A percentile compares a stretch with the other conserved stretches of the same genome.
Conservation (phyloP, 2,113 vertebrate genomes). For the Colistium nudipinnis region DNA sequence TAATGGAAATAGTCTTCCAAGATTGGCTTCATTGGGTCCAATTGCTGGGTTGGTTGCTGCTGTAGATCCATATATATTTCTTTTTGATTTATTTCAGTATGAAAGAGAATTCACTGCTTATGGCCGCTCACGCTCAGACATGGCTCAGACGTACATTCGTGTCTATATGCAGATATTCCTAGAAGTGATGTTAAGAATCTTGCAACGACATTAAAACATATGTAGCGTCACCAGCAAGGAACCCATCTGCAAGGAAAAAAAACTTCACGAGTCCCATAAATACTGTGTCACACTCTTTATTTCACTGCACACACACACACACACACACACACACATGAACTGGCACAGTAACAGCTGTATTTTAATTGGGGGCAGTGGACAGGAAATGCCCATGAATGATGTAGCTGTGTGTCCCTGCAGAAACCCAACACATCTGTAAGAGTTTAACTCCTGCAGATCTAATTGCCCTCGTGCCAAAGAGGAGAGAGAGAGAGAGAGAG, state of each 20-base stretch:
- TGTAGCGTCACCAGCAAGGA: not conserved
- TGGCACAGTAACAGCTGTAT: constrained; percentile 68
- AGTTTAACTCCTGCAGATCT: constrained; percentile 74
- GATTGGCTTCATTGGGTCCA: too few relatives aligned
- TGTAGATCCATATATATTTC: too few relatives aligned
- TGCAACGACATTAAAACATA: not conserved
- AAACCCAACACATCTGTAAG: constrained; percentile 79
- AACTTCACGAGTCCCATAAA: constrained; percentile 12
- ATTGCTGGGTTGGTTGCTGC: too few relatives aligned
- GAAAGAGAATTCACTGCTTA: too few relatives aligned
- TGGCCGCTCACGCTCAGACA: too few relatives aligned
- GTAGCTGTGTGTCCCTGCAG: constrained; percentile 62
- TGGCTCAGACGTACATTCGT: too few relatives aligned
- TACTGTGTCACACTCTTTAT: not conserved
- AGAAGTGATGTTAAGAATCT: not conserved
- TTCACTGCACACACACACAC: not conserved
- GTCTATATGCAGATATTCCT: too few relatives aligned
- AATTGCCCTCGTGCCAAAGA: constrained; percentile 52
- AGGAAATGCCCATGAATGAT: constrained; percentile 81
- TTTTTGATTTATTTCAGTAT: too few relatives aligned
- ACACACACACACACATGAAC: constrained; percentile 34
- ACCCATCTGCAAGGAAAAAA: constrained; percentile 1
- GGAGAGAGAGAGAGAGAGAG: not conserved
- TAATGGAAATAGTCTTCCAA: too few relatives aligned
- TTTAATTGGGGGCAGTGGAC: constrained; percentile 73